Percentiles rank a stretch among this genome's conserved stretches.
These are phyloP conservation scores for Adelphocoris suturalis DNA, from an alignment of 2,888 invertebrate genomes.

Conservation along the genomic window DNA sequence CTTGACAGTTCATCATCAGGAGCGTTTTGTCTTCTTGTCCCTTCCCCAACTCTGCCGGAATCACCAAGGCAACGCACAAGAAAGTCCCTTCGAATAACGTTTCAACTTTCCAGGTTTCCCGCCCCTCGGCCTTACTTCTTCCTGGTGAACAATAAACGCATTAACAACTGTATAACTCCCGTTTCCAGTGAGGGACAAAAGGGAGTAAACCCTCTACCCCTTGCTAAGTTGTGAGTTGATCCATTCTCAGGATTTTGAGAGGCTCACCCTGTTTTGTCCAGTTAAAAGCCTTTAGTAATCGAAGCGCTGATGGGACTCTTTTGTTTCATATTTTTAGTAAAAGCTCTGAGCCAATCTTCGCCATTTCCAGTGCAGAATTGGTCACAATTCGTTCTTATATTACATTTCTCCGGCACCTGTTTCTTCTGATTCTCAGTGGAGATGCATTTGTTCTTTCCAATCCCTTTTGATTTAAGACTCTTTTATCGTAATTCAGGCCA, in stretches of 20 bases:
- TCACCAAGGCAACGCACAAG: constrained; percentile 57
- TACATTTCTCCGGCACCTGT: background rate
- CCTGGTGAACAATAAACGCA: constrained; percentile 69
- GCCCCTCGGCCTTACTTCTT: background rate
- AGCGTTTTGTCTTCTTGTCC: constrained; percentile 62
- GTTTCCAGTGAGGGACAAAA: constrained; percentile 57
- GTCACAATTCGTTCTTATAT: constrained; percentile 29
- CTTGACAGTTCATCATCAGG: constrained; percentile 50
- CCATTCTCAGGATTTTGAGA: constrained; percentile 65
- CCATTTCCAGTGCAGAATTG: constrained; percentile 38
- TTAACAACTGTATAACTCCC: constrained; percentile 71
- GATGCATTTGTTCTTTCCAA: too few relatives aligned
- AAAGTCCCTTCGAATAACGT: constrained; percentile 41
- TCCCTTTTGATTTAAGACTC: too few relatives aligned
- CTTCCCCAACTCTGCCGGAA: background rate
- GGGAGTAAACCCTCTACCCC: constrained; percentile 33
- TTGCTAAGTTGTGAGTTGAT: constrained; percentile 55
- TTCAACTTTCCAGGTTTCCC: constrained; percentile 58
- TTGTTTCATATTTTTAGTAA: constrained; percentile 49
- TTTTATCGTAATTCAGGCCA: too few relatives aligned
- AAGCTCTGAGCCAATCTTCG: constrained; percentile 40
- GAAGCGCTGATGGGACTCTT: constrained; percentile 65
- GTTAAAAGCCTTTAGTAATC: constrained; percentile 65
- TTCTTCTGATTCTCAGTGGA: background rate
- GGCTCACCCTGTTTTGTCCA: constrained; percentile 64